Percentiles rank a stretch among this genome's conserved stretches.
Evolutionary conservation across 2,888 invertebrate genomes (phyloP).

Genomic region (Eremobia ochroleuca): DNA sequence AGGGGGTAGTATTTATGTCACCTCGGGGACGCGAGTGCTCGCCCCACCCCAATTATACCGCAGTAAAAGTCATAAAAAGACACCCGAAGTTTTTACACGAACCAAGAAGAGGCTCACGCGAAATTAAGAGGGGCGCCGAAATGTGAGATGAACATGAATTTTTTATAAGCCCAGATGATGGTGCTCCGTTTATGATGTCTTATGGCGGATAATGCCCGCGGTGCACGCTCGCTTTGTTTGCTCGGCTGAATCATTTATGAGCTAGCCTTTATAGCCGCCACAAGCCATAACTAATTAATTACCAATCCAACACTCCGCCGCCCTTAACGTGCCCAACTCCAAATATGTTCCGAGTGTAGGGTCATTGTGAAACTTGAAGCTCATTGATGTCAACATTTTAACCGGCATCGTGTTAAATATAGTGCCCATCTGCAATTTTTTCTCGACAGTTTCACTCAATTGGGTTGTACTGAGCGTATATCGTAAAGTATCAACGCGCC

Average conservation of each 20-base stretch:
- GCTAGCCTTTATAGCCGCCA: slow-evolving; percentile 84
- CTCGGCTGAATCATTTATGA: slow-evolving; percentile 89
- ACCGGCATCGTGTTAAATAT: slow-evolving; percentile 70
- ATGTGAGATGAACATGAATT: slow-evolving; percentile 91
- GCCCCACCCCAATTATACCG: slow-evolving; percentile 91
- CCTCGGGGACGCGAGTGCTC: slow-evolving; percentile 89
- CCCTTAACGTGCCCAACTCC: slow-evolving; percentile 68
- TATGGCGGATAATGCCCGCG: slow-evolving; percentile 88
- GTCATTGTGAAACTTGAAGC: slow-evolving; percentile 69
- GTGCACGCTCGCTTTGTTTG: slow-evolving; percentile 88
- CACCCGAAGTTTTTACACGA: slow-evolving; percentile 91
- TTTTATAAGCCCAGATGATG: slow-evolving; percentile 91
- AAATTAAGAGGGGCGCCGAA: slow-evolving; percentile 91
- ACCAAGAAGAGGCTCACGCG: slow-evolving; percentile 90
- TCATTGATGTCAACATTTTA: slow-evolving; percentile 70
- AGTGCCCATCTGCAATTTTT: slow-evolving; percentile 69
- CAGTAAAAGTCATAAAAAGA: slow-evolving; percentile 92
- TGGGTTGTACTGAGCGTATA: slow-evolving; percentile 60
- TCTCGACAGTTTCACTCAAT: slow-evolving; percentile 65
- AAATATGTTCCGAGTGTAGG: slow-evolving; percentile 68
- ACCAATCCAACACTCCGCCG: slow-evolving; percentile 74
- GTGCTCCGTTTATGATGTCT: slow-evolving; percentile 91
- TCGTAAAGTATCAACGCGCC: slow-evolving; percentile 67
- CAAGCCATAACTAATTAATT: slow-evolving; percentile 87
- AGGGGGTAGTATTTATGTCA: slow-evolving; percentile 90